These are phyloP conservation scores for Xenentodon cancila DNA, from an alignment of 2,797 vertebrate genomes.

Conservation along the genomic window DNA sequence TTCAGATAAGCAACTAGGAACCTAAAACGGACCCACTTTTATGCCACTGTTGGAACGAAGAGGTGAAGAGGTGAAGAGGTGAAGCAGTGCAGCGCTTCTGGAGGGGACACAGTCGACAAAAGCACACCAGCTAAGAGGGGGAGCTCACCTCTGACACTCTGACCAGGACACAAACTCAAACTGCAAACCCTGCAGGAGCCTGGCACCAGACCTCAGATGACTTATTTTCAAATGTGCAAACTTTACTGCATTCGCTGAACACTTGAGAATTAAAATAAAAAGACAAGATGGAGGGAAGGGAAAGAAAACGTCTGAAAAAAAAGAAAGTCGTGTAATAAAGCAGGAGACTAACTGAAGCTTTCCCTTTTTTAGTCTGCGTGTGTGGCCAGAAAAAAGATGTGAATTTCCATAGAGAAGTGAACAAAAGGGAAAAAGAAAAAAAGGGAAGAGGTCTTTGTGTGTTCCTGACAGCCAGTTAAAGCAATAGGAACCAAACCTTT, in stretches of 20 bases:
- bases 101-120: slow-evolving; percentile 26
- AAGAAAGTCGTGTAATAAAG: slow-evolving; percentile 28
- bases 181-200: slow-evolving; percentile 35
- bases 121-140: slow-evolving; percentile 28
- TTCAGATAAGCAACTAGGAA: slow-evolving; percentile 28
- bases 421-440: slow-evolving; percentile 60
- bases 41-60: slow-evolving; percentile 34
- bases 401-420: slow-evolving; percentile 66
- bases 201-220: slow-evolving; percentile 25
- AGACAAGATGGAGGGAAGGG: neutral
- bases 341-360: slow-evolving; percentile 34
- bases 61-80: no score
- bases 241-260: slow-evolving; percentile 38
- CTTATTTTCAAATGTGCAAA: slow-evolving; percentile 44
- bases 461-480: slow-evolving; percentile 57
- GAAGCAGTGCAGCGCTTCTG: slow-evolving; percentile 23
- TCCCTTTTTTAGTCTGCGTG: slow-evolving; percentile 46
- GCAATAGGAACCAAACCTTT: slow-evolving; percentile 52
- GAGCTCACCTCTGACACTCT: slow-evolving; percentile 50
- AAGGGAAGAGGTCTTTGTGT: slow-evolving; percentile 35
- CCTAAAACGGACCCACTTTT: slow-evolving; percentile 31
- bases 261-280: slow-evolving; percentile 6
- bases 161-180: slow-evolving; percentile 39
- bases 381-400: slow-evolving; percentile 72
- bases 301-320: neutral